Evolutionary conservation across 2,113 vertebrate genomes (phyloP).

Genomic region (Talpa occidentalis): DNA sequence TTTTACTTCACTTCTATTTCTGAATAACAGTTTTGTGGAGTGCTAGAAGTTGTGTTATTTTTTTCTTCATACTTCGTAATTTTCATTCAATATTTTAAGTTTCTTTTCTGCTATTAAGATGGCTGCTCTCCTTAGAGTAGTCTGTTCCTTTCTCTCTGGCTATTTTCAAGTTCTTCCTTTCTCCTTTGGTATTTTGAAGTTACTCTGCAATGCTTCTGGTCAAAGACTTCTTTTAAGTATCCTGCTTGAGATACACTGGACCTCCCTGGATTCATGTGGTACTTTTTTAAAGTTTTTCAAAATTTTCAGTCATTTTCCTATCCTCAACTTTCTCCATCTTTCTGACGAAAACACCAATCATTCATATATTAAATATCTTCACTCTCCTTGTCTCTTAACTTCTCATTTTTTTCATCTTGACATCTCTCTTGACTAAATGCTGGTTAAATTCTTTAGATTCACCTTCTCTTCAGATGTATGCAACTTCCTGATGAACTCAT

Average conservation of each 20-base stretch:
- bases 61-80: background rate
- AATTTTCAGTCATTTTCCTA: background rate
- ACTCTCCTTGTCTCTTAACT: background rate
- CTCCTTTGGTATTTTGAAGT: background rate
- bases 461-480: background rate
- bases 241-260: background rate
- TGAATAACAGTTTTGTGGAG: background rate
- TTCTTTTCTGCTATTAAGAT: background rate
- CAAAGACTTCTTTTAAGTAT: background rate
- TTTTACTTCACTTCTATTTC: background rate
- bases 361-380: background rate
- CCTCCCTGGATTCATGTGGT: background rate
- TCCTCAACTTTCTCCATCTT: background rate
- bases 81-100: background rate
- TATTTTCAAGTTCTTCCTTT: background rate
- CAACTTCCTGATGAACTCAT: background rate
- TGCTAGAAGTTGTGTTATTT: background rate
- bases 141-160: background rate
- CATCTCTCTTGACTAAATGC: background rate
- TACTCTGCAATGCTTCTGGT: background rate
- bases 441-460: background rate
- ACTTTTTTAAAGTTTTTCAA: background rate
- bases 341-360: background rate
- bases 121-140: background rate
- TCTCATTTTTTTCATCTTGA: background rate